Percentiles rank a stretch among this genome's conserved stretches.
phyloP scores from a whole-genome alignment of 2,797 vertebrate species.

The Clarias fuscus region DNA sequence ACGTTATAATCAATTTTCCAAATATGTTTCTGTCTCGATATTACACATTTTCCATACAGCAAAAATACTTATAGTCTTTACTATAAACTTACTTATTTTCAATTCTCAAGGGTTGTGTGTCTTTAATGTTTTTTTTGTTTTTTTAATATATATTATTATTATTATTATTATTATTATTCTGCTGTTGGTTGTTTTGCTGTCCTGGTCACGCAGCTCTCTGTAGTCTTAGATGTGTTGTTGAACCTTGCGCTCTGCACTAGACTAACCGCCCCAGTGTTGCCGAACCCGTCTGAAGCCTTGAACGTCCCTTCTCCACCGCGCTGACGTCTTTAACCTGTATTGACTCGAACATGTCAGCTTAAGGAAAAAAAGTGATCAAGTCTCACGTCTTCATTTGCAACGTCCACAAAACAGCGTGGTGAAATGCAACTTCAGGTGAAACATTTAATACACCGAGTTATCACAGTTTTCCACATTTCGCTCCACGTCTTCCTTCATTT shows the following conservation, averaged over 20 bases:
- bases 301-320: too few relatives aligned
- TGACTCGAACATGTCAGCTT: not conserved
- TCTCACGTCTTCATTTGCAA: not conserved
- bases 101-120: too few relatives aligned
- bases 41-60: too few relatives aligned
- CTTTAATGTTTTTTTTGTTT: too few relatives aligned
- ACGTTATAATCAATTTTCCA: too few relatives aligned
- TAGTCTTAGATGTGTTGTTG: not conserved
- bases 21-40: too few relatives aligned
- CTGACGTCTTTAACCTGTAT: not conserved
- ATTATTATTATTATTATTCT: not conserved
- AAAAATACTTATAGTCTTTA: too few relatives aligned
- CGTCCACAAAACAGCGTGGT: not conserved
- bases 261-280: not conserved
- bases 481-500: not conserved
- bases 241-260: not conserved
- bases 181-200: not conserved
- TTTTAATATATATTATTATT: too few relatives aligned
- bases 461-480: not conserved
- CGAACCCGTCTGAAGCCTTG: not conserved
- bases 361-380: not conserved
- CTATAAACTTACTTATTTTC: too few relatives aligned
- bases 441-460: not conserved
- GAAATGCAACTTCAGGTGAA: not conserved
- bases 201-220: not conserved